A percentile compares a stretch with the other conserved stretches of the same genome.
phyloP scores from a whole-genome alignment of 1,140 invertebrate genomes.

The Phocides pigmalion region DNA sequence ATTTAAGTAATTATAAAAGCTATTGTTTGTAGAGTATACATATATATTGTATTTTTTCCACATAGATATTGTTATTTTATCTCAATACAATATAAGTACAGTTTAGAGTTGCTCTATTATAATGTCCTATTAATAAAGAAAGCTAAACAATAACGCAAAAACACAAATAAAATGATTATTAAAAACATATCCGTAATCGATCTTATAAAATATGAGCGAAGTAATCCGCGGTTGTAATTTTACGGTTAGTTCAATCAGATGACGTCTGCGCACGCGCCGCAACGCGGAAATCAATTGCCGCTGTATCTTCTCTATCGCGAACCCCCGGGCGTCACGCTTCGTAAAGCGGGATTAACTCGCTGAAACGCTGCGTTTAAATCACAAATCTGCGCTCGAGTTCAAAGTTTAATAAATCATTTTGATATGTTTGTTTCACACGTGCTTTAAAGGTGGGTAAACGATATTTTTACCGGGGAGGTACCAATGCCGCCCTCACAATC shows the following conservation, averaged over 20 bases:
- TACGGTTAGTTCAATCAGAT: slow-evolving; percentile 50
- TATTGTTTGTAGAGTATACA: too few species aligned
- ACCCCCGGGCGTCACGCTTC: slow-evolving; percentile 45
- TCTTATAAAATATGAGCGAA: slow-evolving; percentile 22
- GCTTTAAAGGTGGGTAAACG: too few species aligned
- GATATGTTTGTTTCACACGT: not conserved
- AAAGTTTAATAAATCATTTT: not conserved
- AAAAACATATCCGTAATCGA: not conserved
- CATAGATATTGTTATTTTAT: too few species aligned
- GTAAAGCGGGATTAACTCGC: slow-evolving; percentile 14
- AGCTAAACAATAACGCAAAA: too few species aligned
- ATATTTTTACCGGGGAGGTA: not conserved
- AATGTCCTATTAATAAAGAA: too few species aligned
- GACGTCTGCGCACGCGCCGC: slow-evolving; percentile 40
- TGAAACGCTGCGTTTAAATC: not conserved
- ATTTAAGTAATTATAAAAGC: too few species aligned
- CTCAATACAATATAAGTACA: too few species aligned
- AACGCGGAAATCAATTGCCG: slow-evolving; percentile 56
- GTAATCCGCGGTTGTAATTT: slow-evolving; percentile 39
- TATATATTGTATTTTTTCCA: too few species aligned
- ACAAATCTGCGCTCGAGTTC: not conserved
- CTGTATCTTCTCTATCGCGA: slow-evolving; percentile 30
- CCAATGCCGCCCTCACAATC: too few species aligned
- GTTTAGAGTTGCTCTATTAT: too few species aligned
- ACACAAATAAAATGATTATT: not conserved